These are phyloP conservation scores for Notarius quadriscutis DNA, from an alignment of 2,113 vertebrate species.

Conservation along the genomic window DNA sequence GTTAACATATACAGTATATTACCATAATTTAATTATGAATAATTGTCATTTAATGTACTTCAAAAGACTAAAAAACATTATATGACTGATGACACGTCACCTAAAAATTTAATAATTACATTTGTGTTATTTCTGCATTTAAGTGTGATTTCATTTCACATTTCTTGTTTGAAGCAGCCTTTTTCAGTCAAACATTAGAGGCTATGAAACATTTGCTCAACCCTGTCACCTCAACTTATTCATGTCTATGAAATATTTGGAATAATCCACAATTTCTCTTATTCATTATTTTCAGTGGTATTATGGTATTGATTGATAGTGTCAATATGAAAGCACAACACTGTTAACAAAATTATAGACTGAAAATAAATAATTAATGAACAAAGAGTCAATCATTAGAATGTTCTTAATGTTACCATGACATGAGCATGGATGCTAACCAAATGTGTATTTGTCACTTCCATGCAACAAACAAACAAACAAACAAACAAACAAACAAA, in stretches of 20 bases:
- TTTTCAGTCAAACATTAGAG: too few relatives aligned
- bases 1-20: too few relatives aligned
- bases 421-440: not conserved
- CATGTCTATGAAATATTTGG: not conserved
- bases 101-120: not conserved
- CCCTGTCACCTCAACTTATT: too few relatives aligned
- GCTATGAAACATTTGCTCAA: too few relatives aligned
- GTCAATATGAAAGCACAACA: too few relatives aligned
- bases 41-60: not conserved
- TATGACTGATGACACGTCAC: not conserved
- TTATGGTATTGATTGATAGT: too few relatives aligned
- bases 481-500: too few relatives aligned
- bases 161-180: too few relatives aligned
- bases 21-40: not conserved
- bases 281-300: too few relatives aligned
- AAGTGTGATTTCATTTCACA: too few relatives aligned
- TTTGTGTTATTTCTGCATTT: too few relatives aligned
- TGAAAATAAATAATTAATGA: not conserved
- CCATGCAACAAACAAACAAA: too few relatives aligned
- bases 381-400: not conserved
- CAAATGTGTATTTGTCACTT: not conserved
- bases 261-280: not conserved
- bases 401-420: not conserved
- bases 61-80: not conserved
- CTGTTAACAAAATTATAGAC: not conserved